Percentiles rank a stretch among this genome's conserved stretches.
Evolutionary conservation across 2,797 vertebrate genomes (phyloP).

Genomic region (Melanotaenia boesemani): DNA sequence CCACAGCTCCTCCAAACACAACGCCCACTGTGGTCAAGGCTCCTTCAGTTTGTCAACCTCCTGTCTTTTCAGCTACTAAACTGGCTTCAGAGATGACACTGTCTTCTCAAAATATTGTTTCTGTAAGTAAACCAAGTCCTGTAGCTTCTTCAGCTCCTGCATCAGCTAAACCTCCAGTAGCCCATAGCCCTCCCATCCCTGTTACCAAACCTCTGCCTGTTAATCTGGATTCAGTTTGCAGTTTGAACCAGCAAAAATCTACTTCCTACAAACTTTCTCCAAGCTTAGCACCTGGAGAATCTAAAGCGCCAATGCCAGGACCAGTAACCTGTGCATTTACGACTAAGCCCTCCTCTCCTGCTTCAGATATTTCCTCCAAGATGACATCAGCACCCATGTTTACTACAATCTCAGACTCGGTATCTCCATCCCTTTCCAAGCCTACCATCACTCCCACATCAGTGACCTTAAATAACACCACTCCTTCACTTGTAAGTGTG

Average conservation of each 20-base stretch:
- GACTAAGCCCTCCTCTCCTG: constrained; percentile 29
- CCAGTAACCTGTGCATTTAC: constrained; percentile 19
- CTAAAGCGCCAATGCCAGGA: constrained; percentile 33
- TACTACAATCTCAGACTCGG: constrained; percentile 29
- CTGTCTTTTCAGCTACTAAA: constrained; percentile 51
- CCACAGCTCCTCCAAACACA: constrained; percentile 42
- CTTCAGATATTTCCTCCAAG: constrained; percentile 23
- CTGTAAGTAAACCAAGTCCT: constrained; percentile 53
- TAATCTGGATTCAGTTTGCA: constrained; percentile 50
- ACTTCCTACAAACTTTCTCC: constrained; percentile 42
- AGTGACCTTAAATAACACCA: constrained; percentile 41
- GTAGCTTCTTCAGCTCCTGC: constrained; percentile 33
- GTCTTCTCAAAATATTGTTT: constrained; percentile 41
- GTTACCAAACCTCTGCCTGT: constrained; percentile 29
- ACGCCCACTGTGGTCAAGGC: constrained; percentile 40
- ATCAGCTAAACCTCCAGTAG: constrained; percentile 42
- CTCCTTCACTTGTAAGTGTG: constrained; percentile 24
- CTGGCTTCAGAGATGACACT: constrained; percentile 44
- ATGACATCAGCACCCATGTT: constrained; percentile 23
- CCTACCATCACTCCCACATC: constrained; percentile 26
- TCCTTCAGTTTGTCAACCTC: constrained; percentile 44
- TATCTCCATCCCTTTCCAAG: constrained; percentile 41
- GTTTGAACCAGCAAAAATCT: constrained; percentile 36
- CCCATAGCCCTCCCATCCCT: constrained; percentile 36
- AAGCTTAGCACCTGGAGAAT: constrained; percentile 40